Evolutionary conservation across 2,113 vertebrate genomes (phyloP).

Genomic region (Ctenodactylus gundi): DNA sequence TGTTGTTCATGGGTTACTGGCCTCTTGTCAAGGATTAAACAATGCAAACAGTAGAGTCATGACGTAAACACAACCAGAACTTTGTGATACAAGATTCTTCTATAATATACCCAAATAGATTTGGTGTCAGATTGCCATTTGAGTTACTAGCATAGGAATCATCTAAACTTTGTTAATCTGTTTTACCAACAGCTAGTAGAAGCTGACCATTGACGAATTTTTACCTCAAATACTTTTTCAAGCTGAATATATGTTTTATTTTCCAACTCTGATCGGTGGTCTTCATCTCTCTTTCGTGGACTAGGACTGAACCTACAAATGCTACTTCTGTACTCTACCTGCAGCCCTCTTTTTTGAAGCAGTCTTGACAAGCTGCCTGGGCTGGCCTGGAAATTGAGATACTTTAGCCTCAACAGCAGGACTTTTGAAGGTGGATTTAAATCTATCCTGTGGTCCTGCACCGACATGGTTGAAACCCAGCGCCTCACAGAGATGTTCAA

Average conservation of each 20-base stretch:
- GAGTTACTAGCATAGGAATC: background rate
- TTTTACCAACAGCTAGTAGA: background rate
- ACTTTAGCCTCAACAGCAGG: background rate
- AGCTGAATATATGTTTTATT: too few relatives aligned
- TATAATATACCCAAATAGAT: background rate
- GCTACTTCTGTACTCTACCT: background rate
- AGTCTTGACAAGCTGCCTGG: background rate
- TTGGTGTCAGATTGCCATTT: background rate
- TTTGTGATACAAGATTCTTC: background rate
- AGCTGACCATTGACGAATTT: background rate
- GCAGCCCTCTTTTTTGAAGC: background rate
- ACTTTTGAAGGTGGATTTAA: background rate
- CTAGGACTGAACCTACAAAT: background rate
- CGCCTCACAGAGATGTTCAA: background rate
- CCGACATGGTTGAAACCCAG: rapidly evolving
- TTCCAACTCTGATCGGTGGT: too few relatives aligned
- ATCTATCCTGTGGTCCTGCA: rapidly evolving
- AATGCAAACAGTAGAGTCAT: background rate
- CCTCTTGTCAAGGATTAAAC: background rate
- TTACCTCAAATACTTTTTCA: background rate
- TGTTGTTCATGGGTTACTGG: background rate
- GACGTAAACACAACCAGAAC: background rate
- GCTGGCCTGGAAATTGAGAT: background rate
- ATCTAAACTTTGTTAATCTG: background rate
- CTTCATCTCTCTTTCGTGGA: background rate